A percentile compares a stretch with the other conserved stretches of the same genome.
These are phyloP conservation scores for Paragorgia papillata DNA, from an alignment of 92 coral and sea anemone genomes.

Conservation along the genomic window DNA sequence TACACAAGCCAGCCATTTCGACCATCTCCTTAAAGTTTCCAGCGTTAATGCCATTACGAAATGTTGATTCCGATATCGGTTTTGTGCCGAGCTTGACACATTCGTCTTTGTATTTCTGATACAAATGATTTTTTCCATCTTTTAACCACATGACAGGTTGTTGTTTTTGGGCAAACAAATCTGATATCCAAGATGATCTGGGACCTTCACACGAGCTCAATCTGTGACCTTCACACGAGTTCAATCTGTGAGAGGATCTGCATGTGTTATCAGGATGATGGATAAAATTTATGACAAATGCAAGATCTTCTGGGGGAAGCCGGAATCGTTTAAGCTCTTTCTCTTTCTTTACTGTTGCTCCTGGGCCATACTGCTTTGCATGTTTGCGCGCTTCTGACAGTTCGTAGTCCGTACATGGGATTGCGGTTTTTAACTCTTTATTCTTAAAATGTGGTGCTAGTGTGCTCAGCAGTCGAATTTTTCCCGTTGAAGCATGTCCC, in stretches of 20 bases:
- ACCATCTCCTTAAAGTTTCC: too few species aligned
- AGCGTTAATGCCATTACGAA: slow-evolving; percentile 6
- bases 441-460: slow-evolving; percentile 53
- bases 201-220: slow-evolving; percentile 31
- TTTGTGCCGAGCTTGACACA: slow-evolving; percentile 4
- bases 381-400: slow-evolving; percentile 46
- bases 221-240: too few species aligned
- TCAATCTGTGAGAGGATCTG: slow-evolving; percentile 33
- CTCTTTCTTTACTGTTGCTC: too few species aligned
- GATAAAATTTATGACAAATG: slow-evolving; percentile 23
- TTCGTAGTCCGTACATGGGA: slow-evolving; percentile 44
- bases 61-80: slow-evolving; percentile 31
- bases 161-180: slow-evolving; percentile 18
- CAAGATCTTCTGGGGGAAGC: slow-evolving; percentile 29
- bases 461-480: slow-evolving; percentile 43
- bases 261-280: slow-evolving; percentile 43
- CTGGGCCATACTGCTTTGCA: slow-evolving; percentile 6
- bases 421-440: slow-evolving; percentile 40
- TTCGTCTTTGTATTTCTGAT: slow-evolving; percentile 16
- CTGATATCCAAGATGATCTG: slow-evolving; percentile 37
- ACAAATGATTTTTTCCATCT: slow-evolving; percentile 32
- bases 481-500: slow-evolving; percentile 1
- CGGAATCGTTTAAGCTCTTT: slow-evolving; percentile 33
- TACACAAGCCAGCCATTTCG: too few species aligned
- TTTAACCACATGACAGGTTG: slow-evolving; percentile 43